phyloP scores from a whole-genome alignment of 2,797 vertebrate genomes.

The Masticophis lateralis region DNA sequence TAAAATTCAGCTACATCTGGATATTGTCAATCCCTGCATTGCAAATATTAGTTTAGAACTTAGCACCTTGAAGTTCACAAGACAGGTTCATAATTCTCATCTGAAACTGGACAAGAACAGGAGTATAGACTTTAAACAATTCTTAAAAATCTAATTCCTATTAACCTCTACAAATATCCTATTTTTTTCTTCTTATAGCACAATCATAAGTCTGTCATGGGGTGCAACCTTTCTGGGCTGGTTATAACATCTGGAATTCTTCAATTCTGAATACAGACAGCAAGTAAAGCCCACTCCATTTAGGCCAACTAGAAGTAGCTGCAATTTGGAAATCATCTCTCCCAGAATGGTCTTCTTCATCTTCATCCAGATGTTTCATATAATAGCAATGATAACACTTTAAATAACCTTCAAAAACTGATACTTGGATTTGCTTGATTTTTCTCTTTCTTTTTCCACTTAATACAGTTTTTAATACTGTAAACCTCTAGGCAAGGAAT shows the following conservation, averaged over 20 bases:
- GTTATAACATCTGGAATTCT: neutral
- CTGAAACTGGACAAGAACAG: neutral
- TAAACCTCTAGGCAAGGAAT: neutral
- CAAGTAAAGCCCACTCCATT: neutral
- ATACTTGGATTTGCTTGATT: neutral
- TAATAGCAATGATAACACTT: neutral
- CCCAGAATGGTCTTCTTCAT: neutral
- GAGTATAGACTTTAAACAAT: neutral
- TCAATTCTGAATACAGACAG: neutral
- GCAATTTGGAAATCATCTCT: neutral
- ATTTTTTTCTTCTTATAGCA: neutral
- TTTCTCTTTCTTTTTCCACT: neutral
- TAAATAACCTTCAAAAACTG: neutral
- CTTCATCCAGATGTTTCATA: neutral
- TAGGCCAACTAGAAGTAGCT: neutral
- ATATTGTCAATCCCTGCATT: neutral
- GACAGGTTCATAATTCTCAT: neutral
- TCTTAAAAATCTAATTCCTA: neutral
- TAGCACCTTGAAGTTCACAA: neutral
- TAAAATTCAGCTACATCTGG: neutral
- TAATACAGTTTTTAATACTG: neutral
- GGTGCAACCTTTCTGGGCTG: neutral
- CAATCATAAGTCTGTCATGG: neutral
- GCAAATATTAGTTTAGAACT: neutral
- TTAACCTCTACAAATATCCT: neutral